These are phyloP conservation scores for Hyposoter didymator DNA, from an alignment of 2,888 invertebrate species.

Conservation along the genomic window DNA sequence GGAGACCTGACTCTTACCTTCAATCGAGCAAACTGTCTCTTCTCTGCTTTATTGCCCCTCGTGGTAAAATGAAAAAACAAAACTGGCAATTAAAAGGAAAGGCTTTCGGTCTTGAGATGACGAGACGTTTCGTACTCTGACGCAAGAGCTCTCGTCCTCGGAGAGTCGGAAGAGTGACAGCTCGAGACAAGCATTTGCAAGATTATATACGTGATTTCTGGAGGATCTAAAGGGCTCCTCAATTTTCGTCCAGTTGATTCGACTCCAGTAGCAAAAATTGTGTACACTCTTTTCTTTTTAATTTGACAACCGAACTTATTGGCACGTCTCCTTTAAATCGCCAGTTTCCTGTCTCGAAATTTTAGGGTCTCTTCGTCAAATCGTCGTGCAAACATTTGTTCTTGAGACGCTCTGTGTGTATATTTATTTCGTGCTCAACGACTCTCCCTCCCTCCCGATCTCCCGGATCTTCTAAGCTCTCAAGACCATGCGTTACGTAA, in stretches of 20 bases:
- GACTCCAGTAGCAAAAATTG: neutral
- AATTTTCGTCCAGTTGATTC: neutral
- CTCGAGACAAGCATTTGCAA: neutral
- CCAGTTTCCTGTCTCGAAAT: neutral
- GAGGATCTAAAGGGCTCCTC: neutral
- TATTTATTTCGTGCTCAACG: neutral
- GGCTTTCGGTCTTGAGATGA: neutral
- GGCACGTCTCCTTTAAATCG: neutral
- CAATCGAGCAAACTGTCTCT: conserved; percentile 29
- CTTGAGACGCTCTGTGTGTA: neutral
- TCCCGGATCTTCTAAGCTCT: neutral
- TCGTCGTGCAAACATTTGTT: conserved; percentile 4
- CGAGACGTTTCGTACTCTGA: conserved; percentile 10
- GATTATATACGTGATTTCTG: neutral
- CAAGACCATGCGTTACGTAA: neutral
- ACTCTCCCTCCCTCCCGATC: neutral
- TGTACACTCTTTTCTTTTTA: neutral
- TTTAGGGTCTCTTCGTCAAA: neutral
- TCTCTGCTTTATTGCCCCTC: neutral
- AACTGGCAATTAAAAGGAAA: conserved; percentile 10
- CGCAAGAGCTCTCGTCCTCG: conserved; percentile 19
- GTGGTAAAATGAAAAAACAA: neutral
- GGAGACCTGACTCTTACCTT: conserved; percentile 17
- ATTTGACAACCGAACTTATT: neutral
- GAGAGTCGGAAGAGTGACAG: neutral